A percentile compares a stretch with the other conserved stretches of the same genome.
These are phyloP conservation scores for Colius striatus DNA, from an alignment of 2,113 vertebrate genomes.

Conservation along the genomic window DNA sequence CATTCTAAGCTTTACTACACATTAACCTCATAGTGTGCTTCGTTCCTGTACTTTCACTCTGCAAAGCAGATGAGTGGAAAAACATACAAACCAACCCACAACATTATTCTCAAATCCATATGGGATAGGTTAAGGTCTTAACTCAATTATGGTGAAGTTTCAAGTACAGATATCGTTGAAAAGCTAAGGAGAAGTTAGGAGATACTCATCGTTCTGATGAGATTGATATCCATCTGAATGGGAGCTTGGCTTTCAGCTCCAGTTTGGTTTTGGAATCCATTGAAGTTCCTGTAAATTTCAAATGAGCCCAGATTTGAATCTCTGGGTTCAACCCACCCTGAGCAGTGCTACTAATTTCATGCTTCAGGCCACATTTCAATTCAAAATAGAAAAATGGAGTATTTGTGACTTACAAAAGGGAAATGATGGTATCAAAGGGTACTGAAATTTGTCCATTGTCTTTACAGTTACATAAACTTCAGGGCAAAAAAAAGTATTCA, in stretches of 20 bases:
- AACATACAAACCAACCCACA: neutral
- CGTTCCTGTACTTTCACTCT: neutral
- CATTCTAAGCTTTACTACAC: neutral
- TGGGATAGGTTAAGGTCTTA: constrained; percentile 2
- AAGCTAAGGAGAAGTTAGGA: neutral
- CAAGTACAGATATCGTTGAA: neutral
- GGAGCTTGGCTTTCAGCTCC: neutral
- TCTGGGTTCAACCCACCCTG: neutral
- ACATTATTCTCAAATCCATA: neutral
- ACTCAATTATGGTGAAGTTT: neutral
- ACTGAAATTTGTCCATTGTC: constrained; percentile 6
- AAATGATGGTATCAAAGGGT: neutral
- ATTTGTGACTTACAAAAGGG: neutral
- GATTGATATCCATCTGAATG: neutral
- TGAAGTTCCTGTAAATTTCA: neutral
- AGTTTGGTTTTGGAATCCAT: neutral
- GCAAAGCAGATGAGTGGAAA: neutral
- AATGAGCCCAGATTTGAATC: neutral
- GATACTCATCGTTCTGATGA: neutral
- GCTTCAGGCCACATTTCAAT: constrained; percentile 13
- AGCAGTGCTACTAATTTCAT: neutral
- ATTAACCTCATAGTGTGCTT: neutral
- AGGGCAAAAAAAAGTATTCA: neutral
- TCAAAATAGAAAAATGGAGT: constrained; percentile 12
- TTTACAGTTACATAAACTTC: neutral